Conservation (phyloP, 1,140 invertebrate species). For the Pentalonia nigronervosa region DNA sequence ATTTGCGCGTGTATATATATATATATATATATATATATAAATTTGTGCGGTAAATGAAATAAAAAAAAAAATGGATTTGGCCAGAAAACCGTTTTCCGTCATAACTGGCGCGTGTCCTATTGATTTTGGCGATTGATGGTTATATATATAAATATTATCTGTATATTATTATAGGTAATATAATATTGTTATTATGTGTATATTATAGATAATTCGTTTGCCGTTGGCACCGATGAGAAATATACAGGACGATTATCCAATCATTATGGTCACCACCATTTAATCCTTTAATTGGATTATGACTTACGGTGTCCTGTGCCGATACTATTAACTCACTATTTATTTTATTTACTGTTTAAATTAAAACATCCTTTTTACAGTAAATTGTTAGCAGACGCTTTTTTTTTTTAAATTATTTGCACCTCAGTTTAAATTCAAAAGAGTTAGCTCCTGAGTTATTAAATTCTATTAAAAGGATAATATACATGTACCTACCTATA, state of each 20-base stretch:
- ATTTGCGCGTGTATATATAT: neutral
- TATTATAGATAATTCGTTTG: neutral
- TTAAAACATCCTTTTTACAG: neutral
- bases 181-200: neutral
- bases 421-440: neutral
- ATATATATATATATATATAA: neutral
- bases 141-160: neutral
- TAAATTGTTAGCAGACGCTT: neutral
- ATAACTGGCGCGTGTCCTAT: constrained; percentile 44
- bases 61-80: neutral
- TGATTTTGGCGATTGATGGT: neutral
- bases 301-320: neutral
- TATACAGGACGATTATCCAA: neutral
- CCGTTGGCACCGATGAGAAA: neutral
- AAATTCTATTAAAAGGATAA: too few relatives aligned
- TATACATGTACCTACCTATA: too few relatives aligned
- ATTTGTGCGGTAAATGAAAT: neutral
- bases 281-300: neutral
- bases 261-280: neutral
- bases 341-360: neutral
- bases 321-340: neutral
- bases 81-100: constrained; percentile 23
- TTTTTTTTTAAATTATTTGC: neutral
- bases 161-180: neutral
- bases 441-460: too few relatives aligned